Base-by-base conservation (phyloP, 1,140 invertebrate species). In the Drosophila erecta region DNA sequence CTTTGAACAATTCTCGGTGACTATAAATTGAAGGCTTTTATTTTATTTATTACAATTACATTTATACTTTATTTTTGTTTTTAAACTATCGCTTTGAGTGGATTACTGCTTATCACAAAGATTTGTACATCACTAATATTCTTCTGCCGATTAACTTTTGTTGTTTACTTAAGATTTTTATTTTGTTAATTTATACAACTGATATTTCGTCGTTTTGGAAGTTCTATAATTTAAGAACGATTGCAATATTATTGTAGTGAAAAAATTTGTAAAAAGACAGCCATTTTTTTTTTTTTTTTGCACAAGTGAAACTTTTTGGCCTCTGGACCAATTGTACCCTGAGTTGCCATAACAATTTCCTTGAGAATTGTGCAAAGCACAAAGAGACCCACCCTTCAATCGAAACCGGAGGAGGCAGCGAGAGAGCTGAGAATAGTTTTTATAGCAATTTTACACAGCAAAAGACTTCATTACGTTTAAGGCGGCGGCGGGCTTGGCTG, bases 371-470 rank as follows among this genome's bases (percentile, higher is more conserved):
- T 22, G 17, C 11, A 24, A 17, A 33, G 33, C 14, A 14, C 8
- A 14, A 54, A 30, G 33, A 47, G 43, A 58, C 22, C 37, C 64
- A 49, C 27, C 50, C 59, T 35, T 12, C 15, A 20, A 49, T 50
- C 17, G 35, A 44, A 38, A 41, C 22, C 53, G 58, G 50, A 43
- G 47, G 50, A 69, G 41, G 51, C 64, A 66, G 24, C 20, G 49
- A 51, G 43, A 76, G 61, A 75, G 53, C 71, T 75, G 72, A 81
- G 64, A 59, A 79, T 83, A 79, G 70, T 84, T 87, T 87, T 83
- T 87, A 87, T 87, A 87, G 79, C 76, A 87, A 84, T 89, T 89
- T 84, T 89, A 90, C 85, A 89, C 84, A 84, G 79, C 79, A 89
- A 78, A 89, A 89, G 84, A 89, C 84, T 89, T 89, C 87, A 89